These are phyloP conservation scores for Oreonectes daqikongensis DNA, from an alignment of 2,797 vertebrate species.

Conservation along the genomic window DNA sequence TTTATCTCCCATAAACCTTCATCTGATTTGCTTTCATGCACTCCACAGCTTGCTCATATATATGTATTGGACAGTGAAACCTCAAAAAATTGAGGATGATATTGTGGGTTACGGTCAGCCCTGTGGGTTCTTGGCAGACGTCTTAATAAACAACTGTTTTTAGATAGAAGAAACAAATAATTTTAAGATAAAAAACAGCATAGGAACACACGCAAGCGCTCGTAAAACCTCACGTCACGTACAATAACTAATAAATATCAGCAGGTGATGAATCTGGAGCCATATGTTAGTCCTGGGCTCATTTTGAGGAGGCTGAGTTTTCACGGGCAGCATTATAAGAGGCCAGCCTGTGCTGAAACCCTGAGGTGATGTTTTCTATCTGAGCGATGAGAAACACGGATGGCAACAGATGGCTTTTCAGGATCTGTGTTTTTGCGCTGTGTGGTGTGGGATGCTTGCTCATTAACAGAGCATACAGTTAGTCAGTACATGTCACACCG, in stretches of 20 bases:
- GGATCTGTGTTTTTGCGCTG: slow-evolving; percentile 45
- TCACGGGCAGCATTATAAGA: neutral
- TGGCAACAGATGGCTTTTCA: slow-evolving; percentile 53
- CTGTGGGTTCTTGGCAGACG: slow-evolving; percentile 7
- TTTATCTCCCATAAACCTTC: slow-evolving; percentile 14
- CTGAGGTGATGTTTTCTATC: slow-evolving; percentile 37
- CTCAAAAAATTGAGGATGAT: neutral
- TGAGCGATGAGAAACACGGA: slow-evolving; percentile 18
- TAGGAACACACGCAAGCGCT: neutral
- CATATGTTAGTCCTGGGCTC: slow-evolving; percentile 16
- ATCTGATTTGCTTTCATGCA: slow-evolving; percentile 11
- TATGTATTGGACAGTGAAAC: slow-evolving; percentile 1
- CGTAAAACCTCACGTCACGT: neutral
- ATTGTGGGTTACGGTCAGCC: slow-evolving; percentile 1
- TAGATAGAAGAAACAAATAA: slow-evolving; percentile 7
- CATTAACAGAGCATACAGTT: slow-evolving; percentile 49
- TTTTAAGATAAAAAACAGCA: neutral
- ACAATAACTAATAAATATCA: slow-evolving; percentile 15
- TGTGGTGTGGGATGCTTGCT: slow-evolving; percentile 40
- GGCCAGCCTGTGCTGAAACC: slow-evolving; percentile 19
- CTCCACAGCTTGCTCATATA: slow-evolving; percentile 32
- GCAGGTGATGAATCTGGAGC: slow-evolving; percentile 12
- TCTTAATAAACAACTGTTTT: slow-evolving; percentile 21
- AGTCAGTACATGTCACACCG: slow-evolving; percentile 19
- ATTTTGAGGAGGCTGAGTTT: neutral